Conservation (phyloP, 2,113 vertebrate species). For the Heloderma charlesbogerti region DNA sequence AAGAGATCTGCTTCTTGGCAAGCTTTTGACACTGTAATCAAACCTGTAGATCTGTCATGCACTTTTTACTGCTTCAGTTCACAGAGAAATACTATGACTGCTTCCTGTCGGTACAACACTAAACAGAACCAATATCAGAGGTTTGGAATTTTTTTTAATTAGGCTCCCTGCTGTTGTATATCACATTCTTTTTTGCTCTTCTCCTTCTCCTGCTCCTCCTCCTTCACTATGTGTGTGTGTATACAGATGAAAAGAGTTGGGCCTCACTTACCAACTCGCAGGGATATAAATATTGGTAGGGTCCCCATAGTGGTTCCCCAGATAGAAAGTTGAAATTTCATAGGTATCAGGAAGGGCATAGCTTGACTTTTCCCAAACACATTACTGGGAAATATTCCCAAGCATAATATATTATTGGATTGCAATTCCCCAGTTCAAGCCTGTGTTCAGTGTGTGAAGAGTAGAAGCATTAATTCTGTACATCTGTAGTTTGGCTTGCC, state of each 20-base stretch:
- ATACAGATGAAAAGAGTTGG: background rate
- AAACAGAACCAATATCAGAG: slow-evolving; percentile 46
- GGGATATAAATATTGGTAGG: background rate
- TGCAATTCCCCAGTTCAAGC: background rate
- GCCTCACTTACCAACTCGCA: too few species aligned
- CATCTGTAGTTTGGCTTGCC: background rate
- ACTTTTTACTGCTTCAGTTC: slow-evolving; percentile 72
- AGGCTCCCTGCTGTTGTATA: slow-evolving; percentile 65
- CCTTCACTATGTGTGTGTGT: background rate
- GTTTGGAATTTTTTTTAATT: slow-evolving; percentile 64
- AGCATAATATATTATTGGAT: too few species aligned
- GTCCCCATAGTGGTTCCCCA: background rate
- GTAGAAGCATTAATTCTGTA: too few species aligned
- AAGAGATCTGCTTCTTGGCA: slow-evolving; percentile 61
- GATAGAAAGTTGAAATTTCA: background rate
- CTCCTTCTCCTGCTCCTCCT: slow-evolving; percentile 32
- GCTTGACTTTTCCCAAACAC: background rate
- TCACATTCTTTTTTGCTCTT: slow-evolving; percentile 64
- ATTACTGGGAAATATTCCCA: background rate
- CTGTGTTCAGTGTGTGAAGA: background rate
- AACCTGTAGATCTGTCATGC: slow-evolving; percentile 61
- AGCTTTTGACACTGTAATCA: slow-evolving; percentile 67
- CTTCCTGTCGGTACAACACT: slow-evolving; percentile 45
- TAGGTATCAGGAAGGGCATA: background rate
- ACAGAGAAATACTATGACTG: slow-evolving; percentile 42